These are phyloP conservation scores for Babyrousa celebensis DNA, from an alignment of 2,797 vertebrate genomes.

Conservation along the genomic window DNA sequence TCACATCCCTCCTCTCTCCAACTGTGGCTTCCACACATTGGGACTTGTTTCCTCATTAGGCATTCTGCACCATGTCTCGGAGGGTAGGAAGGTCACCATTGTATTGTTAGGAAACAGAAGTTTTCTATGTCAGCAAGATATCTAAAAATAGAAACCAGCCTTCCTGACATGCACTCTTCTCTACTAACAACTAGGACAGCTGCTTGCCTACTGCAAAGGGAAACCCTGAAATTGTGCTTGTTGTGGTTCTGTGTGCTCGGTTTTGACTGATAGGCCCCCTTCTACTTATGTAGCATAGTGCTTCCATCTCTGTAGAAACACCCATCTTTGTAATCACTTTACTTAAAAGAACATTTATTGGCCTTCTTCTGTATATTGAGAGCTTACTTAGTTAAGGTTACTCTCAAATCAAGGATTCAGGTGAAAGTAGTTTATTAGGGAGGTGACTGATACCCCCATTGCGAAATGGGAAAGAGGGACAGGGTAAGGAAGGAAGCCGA, in stretches of 20 bases:
- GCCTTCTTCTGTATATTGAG: not conserved
- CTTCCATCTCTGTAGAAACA: not conserved
- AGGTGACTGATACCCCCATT: not conserved
- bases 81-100: conserved; percentile 79
- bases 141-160: conserved; percentile 81
- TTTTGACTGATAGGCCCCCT: not conserved
- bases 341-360: conserved; percentile 40
- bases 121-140: conserved; percentile 82
- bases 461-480: not conserved
- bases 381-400: conserved; percentile 28
- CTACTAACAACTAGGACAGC: conserved; percentile 76
- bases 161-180: conserved; percentile 76
- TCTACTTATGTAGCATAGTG: not conserved
- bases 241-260: conserved; percentile 41
- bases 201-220: conserved; percentile 31
- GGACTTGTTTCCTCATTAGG: conserved; percentile 75
- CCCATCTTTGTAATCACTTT: conserved; percentile 46
- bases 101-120: conserved; percentile 73
- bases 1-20: conserved; percentile 47
- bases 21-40: conserved; percentile 72
- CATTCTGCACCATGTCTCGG: conserved; percentile 77
- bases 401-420: not conserved
- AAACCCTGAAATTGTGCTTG: conserved; percentile 58
- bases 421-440: conserved; percentile 22
- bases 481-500: not conserved